These are phyloP conservation scores for Sphinx pinastri DNA, from an alignment of 2,888 invertebrate genomes.

Conservation along the genomic window DNA sequence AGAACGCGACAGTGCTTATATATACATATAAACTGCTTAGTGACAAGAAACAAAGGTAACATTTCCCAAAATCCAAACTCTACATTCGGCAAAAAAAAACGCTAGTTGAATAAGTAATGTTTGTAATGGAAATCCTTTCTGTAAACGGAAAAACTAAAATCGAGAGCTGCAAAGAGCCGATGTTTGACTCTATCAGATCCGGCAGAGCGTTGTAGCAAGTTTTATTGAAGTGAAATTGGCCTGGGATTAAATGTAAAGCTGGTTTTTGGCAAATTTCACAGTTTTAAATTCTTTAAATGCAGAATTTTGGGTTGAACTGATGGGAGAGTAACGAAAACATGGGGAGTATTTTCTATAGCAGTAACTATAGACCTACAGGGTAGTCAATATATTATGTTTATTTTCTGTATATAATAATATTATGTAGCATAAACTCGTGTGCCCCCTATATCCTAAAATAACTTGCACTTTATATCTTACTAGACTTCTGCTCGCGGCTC, in stretches of 20 bases:
- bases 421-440: no score
- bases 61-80: not conserved
- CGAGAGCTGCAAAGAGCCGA: not conserved
- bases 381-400: no score
- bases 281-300: not conserved
- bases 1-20: no score
- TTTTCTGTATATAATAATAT: no score
- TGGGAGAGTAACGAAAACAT: no score
- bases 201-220: not conserved
- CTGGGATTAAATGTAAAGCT: not conserved
- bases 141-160: conserved; percentile 1
- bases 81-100: not conserved
- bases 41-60: not conserved
- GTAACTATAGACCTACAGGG: no score
- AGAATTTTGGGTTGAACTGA: no score
- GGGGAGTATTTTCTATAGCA: no score
- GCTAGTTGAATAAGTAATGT: conserved; percentile 4
- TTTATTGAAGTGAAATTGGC: not conserved
- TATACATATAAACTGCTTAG: no score
- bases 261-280: not conserved
- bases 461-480: no score
- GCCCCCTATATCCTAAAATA: no score
- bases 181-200: conserved; percentile 2
- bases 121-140: not conserved
- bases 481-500: no score